Evolutionary conservation across 2,113 vertebrate species (phyloP).

Genomic region (Neogale vison): DNA sequence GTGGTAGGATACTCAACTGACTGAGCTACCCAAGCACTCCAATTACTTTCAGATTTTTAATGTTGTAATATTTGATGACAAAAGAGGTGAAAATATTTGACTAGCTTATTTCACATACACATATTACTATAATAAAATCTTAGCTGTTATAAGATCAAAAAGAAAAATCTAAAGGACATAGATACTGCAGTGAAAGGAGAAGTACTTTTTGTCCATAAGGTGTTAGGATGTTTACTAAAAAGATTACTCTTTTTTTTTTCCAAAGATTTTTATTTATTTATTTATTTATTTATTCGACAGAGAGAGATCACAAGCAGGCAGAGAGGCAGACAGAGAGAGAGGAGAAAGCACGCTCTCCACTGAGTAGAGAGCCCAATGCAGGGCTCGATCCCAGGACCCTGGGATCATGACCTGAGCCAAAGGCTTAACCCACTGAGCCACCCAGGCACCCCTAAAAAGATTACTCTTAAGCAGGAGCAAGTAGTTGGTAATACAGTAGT

Average conservation of each 20-base stretch:
- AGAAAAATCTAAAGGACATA: neutral
- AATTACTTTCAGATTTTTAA: neutral
- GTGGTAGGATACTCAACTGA: neutral
- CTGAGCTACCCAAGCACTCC: neutral
- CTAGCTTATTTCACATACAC: neutral
- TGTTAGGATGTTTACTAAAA: neutral
- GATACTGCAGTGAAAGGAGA: neutral
- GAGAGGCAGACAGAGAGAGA: too few relatives aligned
- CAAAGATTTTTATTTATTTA: too few relatives aligned
- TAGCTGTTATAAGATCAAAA: neutral
- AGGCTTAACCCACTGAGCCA: too few relatives aligned
- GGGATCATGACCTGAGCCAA: too few relatives aligned
- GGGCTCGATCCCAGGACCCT: too few relatives aligned
- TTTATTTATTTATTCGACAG: too few relatives aligned
- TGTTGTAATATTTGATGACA: neutral
- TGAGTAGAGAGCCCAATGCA: too few relatives aligned
- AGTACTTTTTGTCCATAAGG: neutral
- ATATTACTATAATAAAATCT: neutral
- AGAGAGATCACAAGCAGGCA: too few relatives aligned
- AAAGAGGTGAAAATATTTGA: neutral
- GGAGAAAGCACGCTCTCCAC: too few relatives aligned
- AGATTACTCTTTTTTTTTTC: too few relatives aligned
- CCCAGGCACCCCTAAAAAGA: neutral
- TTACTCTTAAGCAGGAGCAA: neutral
- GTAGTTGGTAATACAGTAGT: fast-evolving